Evolutionary conservation across 2,888 invertebrate genomes (phyloP).

Genomic region (Noctua comes): DNA sequence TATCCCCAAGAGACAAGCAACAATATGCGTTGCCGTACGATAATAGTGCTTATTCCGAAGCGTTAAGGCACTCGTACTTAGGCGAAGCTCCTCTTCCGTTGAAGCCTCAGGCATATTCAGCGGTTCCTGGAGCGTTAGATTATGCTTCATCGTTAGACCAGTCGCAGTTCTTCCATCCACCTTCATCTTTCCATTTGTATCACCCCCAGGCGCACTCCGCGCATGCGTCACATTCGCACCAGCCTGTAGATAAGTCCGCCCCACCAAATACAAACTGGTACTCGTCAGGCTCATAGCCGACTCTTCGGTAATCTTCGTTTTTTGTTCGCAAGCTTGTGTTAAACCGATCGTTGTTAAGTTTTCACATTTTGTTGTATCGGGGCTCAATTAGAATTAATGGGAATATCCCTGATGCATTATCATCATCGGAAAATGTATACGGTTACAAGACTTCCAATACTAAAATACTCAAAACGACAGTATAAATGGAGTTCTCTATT

Average conservation of each 20-base stretch:
- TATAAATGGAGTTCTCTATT: slow-evolving; percentile 59
- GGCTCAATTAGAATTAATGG: slow-evolving; percentile 74
- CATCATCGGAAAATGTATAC: slow-evolving; percentile 79
- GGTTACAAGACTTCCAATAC: slow-evolving; percentile 78
- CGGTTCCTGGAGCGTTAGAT: slow-evolving; percentile 92
- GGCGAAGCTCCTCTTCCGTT: slow-evolving; percentile 92
- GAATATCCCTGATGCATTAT: slow-evolving; percentile 61
- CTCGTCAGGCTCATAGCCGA: slow-evolving; percentile 93
- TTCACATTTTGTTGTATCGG: slow-evolving; percentile 67
- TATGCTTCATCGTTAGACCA: slow-evolving; percentile 94
- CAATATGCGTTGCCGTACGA: slow-evolving; percentile 90
- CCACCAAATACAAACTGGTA: slow-evolving; percentile 94
- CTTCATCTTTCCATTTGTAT: slow-evolving; percentile 96
- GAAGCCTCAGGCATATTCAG: slow-evolving; percentile 97
- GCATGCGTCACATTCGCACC: slow-evolving; percentile 86
- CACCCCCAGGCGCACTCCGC: slow-evolving; percentile 92
- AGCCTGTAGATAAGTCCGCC: slow-evolving; percentile 91
- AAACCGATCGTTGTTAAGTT: slow-evolving; percentile 69
- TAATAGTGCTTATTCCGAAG: slow-evolving; percentile 92
- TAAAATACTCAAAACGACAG: slow-evolving; percentile 76
- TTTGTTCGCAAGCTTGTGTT: slow-evolving; percentile 64
- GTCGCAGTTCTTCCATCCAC: slow-evolving; percentile 95
- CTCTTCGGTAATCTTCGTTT: slow-evolving; percentile 66
- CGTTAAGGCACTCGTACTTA: slow-evolving; percentile 89
- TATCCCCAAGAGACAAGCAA: slow-evolving; percentile 97